phyloP scores from a whole-genome alignment of 2,797 vertebrate species.

The Margarornis squamiger region DNA sequence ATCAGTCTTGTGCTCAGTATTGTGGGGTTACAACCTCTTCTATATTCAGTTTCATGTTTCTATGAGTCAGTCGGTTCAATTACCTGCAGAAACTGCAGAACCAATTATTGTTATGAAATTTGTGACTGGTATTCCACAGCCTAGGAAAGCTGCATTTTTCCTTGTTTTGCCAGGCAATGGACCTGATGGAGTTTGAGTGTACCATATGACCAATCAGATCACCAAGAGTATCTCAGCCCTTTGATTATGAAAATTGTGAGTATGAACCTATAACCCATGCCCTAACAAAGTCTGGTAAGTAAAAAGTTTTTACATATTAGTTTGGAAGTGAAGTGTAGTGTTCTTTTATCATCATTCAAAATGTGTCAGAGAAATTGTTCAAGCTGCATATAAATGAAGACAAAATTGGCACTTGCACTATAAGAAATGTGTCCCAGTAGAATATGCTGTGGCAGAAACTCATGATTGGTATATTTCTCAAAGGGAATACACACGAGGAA shows the following conservation, averaged over 20 bases:
- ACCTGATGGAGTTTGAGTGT: neutral
- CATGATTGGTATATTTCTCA: neutral
- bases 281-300: neutral
- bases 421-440: neutral
- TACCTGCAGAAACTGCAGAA: neutral
- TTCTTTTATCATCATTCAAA: neutral
- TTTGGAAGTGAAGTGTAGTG: neutral
- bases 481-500: neutral
- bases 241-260: neutral
- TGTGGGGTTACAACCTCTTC: neutral
- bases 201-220: fast-evolving
- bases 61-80: neutral
- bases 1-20: neutral
- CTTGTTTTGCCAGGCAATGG: neutral
- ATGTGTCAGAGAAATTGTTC: neutral
- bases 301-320: neutral
- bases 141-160: neutral
- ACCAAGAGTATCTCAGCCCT: neutral
- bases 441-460: neutral
- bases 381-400: neutral
- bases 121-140: neutral
- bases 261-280: neutral
- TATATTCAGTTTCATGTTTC: neutral
- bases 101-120: neutral
- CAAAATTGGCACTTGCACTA: neutral